Base-by-base conservation (phyloP, 2,888 invertebrate genomes). In the Artemia sp. region DNA sequence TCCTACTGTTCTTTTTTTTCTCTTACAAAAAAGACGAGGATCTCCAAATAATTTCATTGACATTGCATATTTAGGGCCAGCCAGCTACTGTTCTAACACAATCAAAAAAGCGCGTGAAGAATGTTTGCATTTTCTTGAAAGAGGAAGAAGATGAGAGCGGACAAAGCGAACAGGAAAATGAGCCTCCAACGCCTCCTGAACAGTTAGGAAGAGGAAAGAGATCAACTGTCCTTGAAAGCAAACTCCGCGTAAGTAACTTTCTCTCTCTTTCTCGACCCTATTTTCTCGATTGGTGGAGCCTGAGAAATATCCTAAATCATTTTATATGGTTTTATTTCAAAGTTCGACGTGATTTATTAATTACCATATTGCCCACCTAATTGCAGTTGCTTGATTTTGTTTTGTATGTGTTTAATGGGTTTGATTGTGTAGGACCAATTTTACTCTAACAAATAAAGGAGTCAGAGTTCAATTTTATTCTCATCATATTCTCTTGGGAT, bases 31-130 rank as follows among this genome's bases (percentile, higher is more conserved):
- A 38, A 38, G 38, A 38, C 38, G 38, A 68, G 12, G 8, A 67
- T n/a, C 11, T 50, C 12, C 51, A 38, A 19, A 58, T 51, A 51
- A 14, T 52, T 68, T 72, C 14, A 38, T 50, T 24, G 51, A 50
- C 68, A 67, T n/a, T 6, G 38, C 4, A 2, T 38, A 38, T 73
- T 51, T 73, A 87, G 78, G 83, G 81, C 19, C 84, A 86, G 69
- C 87, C 93, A 0, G 92, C 93, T 0, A 85, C 87, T 11, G 81
- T 93, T 12, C 83, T 97, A 73, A 96, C 97, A 6, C 87, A 87
- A 71, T 90, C 90, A 0, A 96, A 95, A 78, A 96, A 96, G 81
- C 92, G 91, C 76, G 85, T 95, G 8, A 96, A 95, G 78, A 93
- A 94, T 77, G 86, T 96, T 72, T 93, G 94, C 10, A 93, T 97